Percentiles rank a stretch among this genome's conserved stretches.
phyloP scores from a whole-genome alignment of 2,888 invertebrate species.

The Noctuana brunneofusca region DNA sequence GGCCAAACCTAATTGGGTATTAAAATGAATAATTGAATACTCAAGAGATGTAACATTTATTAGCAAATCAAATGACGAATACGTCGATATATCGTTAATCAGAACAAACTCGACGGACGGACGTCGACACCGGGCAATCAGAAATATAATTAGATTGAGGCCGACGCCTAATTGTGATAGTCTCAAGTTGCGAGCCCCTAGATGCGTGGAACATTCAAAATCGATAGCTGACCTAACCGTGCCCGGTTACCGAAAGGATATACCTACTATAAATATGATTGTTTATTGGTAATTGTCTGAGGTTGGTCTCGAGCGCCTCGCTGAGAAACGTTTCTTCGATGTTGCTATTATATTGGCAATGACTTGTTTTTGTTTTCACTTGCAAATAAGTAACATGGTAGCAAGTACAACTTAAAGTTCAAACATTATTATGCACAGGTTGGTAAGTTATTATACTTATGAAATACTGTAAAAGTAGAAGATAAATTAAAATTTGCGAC shows the following conservation, averaged over 20 bases:
- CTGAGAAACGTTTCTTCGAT: not conserved
- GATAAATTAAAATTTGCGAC: slow-evolving; percentile 15
- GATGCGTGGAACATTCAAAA: slow-evolving; percentile 61
- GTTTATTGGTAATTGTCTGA: slow-evolving; percentile 47
- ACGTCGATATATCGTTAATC: slow-evolving; percentile 32
- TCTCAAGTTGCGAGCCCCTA: slow-evolving; percentile 74
- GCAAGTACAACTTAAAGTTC: not conserved
- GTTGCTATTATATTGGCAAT: not conserved
- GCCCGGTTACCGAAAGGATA: slow-evolving; percentile 50
- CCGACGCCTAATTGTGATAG: slow-evolving; percentile 74
- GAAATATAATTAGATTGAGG: slow-evolving; percentile 80
- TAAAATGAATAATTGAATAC: slow-evolving; percentile 1
- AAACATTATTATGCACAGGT: not conserved
- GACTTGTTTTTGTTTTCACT: not conserved
- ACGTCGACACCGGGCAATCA: slow-evolving; percentile 65
- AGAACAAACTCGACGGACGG: slow-evolving; percentile 37
- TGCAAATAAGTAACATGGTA: not conserved
- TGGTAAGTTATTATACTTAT: not conserved
- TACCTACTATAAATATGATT: slow-evolving; percentile 47
- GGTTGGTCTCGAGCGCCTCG: slow-evolving; percentile 4
- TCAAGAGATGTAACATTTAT: slow-evolving; percentile 4
- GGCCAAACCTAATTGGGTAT: not conserved
- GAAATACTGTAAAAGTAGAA: not conserved
- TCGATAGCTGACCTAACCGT: slow-evolving; percentile 69
- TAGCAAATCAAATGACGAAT: slow-evolving; percentile 11